A percentile compares a stretch with the other conserved stretches of the same genome.
These are phyloP conservation scores for Phyllotreta striolata DNA, from an alignment of 2,888 invertebrate genomes.

Conservation along the genomic window DNA sequence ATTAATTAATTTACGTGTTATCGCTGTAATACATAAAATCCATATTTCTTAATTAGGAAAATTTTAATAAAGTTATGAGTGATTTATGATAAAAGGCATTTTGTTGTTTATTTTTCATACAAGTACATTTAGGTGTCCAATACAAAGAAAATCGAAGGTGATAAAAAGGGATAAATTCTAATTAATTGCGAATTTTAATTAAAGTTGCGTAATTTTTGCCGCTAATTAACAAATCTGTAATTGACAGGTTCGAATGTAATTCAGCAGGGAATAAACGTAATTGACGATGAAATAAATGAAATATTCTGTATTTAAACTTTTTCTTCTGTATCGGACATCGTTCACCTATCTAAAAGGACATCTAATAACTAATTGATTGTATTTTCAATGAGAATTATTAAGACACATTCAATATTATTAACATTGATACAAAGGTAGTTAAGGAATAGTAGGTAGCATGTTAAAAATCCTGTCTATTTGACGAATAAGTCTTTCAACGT, in stretches of 20 bases:
- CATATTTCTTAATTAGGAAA: no score
- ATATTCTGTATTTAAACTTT: background rate
- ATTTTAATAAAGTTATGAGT: no score
- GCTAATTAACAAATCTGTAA: no score
- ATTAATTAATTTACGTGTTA: no score
- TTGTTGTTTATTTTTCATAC: background rate
- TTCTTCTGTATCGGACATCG: constrained; percentile 5
- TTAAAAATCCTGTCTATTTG: constrained; percentile 66
- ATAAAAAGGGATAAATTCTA: no score
- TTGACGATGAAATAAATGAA: no score
- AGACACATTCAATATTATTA: constrained; percentile 55
- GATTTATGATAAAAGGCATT: constrained; percentile 13
- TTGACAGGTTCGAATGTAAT: no score
- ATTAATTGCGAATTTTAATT: no score
- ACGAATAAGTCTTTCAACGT: constrained; percentile 87
- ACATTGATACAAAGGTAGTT: constrained; percentile 49
- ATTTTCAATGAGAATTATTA: constrained; percentile 49
- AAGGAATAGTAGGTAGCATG: constrained; percentile 9
- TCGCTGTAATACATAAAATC: no score
- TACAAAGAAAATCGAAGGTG: background rate
- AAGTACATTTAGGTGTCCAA: constrained; percentile 6
- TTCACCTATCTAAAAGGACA: constrained; percentile 14
- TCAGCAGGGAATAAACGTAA: no score
- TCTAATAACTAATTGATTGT: constrained; percentile 46
- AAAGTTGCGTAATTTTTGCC: no score